These are phyloP conservation scores for Arctocebus calabarensis DNA, from an alignment of 2,797 vertebrate species.

Conservation along the genomic window DNA sequence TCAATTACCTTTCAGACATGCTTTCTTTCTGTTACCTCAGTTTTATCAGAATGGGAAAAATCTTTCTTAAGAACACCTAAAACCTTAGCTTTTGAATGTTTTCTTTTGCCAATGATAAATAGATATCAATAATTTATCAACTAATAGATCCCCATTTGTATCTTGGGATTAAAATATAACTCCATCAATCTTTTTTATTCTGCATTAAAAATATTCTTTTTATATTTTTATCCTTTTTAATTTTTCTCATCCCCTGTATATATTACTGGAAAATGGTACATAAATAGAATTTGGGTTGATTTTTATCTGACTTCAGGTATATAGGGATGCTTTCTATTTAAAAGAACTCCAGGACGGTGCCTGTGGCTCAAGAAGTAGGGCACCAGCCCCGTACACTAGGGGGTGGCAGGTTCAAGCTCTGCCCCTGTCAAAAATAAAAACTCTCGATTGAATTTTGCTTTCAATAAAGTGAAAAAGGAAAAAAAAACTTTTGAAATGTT, in stretches of 20 bases:
- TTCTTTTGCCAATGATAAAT: constrained; percentile 1
- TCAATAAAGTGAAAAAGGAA: not conserved
- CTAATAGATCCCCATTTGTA: not conserved
- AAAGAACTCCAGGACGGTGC: not conserved
- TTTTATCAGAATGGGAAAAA: constrained; percentile 43
- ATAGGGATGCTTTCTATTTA: not conserved
- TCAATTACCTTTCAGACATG: not conserved
- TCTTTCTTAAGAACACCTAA: not conserved
- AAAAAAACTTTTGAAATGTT: constrained; percentile 28
- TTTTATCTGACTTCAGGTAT: constrained; percentile 20
- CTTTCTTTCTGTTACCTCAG: not conserved
- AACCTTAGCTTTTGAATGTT: not conserved
- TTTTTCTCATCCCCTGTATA: not conserved
- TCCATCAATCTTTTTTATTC: not conserved
- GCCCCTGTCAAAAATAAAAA: not conserved
- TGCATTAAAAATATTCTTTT: constrained; percentile 41
- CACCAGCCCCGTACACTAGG: too few relatives aligned
- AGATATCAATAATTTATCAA: not conserved
- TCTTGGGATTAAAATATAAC: constrained; percentile 5
- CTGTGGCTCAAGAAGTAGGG: too few relatives aligned
- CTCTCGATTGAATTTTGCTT: constrained; percentile 30
- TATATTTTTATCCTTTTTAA: constrained; percentile 26
- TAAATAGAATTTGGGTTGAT: not conserved
- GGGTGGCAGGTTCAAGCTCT: too few relatives aligned
- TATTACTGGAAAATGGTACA: not conserved